Conservation (phyloP, 2,888 invertebrate genomes). For the Disparrhopalites patrizii region DNA sequence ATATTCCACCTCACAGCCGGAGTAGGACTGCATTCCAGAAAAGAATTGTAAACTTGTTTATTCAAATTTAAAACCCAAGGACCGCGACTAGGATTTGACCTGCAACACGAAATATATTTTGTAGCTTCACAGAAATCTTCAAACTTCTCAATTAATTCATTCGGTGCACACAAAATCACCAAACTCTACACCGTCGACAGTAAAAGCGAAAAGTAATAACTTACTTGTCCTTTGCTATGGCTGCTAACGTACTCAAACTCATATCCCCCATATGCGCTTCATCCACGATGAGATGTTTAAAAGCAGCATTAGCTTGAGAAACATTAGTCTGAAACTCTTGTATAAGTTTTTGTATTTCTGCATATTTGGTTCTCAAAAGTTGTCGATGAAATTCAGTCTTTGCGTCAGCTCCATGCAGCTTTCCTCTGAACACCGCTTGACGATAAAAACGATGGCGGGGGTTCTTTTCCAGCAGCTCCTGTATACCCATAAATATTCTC, state of each 20-base stretch:
- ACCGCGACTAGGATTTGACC: slow-evolving; percentile 60
- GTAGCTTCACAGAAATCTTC: not conserved
- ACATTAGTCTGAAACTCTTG: slow-evolving; percentile 65
- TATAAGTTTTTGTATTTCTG: slow-evolving; percentile 60
- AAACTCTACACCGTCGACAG: not conserved
- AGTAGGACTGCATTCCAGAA: slow-evolving; percentile 81
- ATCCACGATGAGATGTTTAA: slow-evolving; percentile 65
- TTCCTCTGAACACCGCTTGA: slow-evolving; percentile 68
- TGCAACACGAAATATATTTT: slow-evolving; percentile 34
- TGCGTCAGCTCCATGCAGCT: slow-evolving; percentile 74
- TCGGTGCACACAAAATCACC: slow-evolving; percentile 33
- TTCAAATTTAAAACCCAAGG: slow-evolving; percentile 82
- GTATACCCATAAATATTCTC: slow-evolving; percentile 32
- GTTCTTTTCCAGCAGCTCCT: slow-evolving; percentile 52
- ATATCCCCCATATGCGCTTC: slow-evolving; percentile 66
- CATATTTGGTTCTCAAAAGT: slow-evolving; percentile 58
- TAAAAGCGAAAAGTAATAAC: not conserved
- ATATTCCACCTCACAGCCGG: slow-evolving; percentile 72
- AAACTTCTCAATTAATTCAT: not conserved
- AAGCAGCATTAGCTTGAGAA: slow-evolving; percentile 62
- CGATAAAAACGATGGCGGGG: slow-evolving; percentile 56
- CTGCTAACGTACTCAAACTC: slow-evolving; percentile 64
- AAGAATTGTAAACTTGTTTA: slow-evolving; percentile 66
- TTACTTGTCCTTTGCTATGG: slow-evolving; percentile 61
- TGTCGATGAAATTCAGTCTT: slow-evolving; percentile 56